Percentiles rank a stretch among this genome's conserved stretches.
These are phyloP conservation scores for Sweltsa coloradensis DNA, from an alignment of 1,140 invertebrate genomes.

Conservation along the genomic window DNA sequence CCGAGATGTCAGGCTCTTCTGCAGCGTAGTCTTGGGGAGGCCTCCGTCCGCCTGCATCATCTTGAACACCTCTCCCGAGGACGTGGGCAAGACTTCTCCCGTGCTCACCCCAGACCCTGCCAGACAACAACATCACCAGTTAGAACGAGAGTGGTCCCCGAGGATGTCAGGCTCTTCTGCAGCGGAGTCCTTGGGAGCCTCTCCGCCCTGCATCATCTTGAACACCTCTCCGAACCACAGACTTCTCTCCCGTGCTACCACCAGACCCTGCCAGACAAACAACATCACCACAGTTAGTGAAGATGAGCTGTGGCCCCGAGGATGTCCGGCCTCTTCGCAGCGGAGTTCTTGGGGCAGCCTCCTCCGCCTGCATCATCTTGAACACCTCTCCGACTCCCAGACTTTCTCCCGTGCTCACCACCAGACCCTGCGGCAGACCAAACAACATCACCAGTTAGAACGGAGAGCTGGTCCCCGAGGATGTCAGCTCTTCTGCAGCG, in stretches of 20 bases:
- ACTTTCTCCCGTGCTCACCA: too few species aligned
- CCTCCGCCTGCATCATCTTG: too few species aligned
- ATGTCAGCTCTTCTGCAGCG: slow-evolving; percentile 85
- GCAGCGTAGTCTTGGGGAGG: slow-evolving; percentile 94
- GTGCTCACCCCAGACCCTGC: too few species aligned
- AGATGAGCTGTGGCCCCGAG: too few species aligned
- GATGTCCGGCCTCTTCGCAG: too few species aligned
- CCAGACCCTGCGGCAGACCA: too few species aligned
- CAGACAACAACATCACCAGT: slow-evolving; percentile 96
- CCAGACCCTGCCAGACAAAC: too few species aligned
- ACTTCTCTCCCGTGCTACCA: slow-evolving; percentile 92
- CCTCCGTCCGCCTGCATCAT: slow-evolving; percentile 99
- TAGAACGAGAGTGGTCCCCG: slow-evolving; percentile 95
- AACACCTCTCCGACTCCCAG: too few species aligned
- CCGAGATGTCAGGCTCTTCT: slow-evolving; percentile 96
- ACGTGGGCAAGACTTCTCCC: slow-evolving; percentile 90
- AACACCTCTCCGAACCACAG: slow-evolving; percentile 98
- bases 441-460: too few species aligned
- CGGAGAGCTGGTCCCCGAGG: too few species aligned
- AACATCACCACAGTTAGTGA: too few species aligned
- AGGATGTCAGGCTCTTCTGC: slow-evolving; percentile 97
- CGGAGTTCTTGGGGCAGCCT: too few species aligned
- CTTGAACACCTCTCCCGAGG: slow-evolving; percentile 95
- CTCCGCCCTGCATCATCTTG: slow-evolving; percentile 98
- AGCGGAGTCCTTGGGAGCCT: slow-evolving; percentile 94